A percentile compares a stretch with the other conserved stretches of the same genome.
These are phyloP conservation scores for Pseudopipra pipra DNA, from an alignment of 2,113 vertebrate genomes.

Conservation along the genomic window DNA sequence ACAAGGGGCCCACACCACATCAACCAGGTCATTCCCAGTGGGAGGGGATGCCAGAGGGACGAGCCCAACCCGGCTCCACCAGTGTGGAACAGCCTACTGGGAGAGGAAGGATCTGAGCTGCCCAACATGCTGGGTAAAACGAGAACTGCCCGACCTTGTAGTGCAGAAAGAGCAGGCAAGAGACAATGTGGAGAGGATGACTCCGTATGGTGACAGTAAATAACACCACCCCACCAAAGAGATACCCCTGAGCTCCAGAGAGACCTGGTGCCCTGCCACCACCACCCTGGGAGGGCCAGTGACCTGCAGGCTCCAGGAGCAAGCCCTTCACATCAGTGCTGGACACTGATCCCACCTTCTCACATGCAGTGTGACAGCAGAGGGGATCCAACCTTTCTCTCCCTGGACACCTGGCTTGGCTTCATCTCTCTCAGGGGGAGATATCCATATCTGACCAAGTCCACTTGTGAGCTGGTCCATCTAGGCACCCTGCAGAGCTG, in stretches of 20 bases:
- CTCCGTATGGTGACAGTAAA: accelerated
- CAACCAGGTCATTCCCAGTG: background rate
- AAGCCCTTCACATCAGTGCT: background rate
- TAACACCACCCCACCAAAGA: background rate
- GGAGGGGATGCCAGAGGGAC: background rate
- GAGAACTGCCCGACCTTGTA: background rate
- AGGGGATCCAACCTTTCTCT: background rate
- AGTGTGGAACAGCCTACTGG: background rate
- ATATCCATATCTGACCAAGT: background rate
- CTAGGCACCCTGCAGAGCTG: background rate
- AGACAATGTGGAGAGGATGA: background rate
- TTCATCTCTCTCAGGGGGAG: background rate
- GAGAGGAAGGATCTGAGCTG: background rate
- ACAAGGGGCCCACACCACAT: background rate
- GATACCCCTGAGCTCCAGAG: background rate
- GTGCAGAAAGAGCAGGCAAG: background rate
- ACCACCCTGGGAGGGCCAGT: background rate
- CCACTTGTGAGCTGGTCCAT: background rate
- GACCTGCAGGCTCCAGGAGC: background rate
- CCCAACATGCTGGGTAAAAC: background rate
- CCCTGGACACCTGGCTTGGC: background rate
- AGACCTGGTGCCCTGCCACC: background rate
- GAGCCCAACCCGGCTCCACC: background rate
- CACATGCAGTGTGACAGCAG: background rate
- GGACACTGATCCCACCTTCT: background rate